phyloP scores from a whole-genome alignment of 1,140 invertebrate genomes.

The Adoxophyes honmai region DNA sequence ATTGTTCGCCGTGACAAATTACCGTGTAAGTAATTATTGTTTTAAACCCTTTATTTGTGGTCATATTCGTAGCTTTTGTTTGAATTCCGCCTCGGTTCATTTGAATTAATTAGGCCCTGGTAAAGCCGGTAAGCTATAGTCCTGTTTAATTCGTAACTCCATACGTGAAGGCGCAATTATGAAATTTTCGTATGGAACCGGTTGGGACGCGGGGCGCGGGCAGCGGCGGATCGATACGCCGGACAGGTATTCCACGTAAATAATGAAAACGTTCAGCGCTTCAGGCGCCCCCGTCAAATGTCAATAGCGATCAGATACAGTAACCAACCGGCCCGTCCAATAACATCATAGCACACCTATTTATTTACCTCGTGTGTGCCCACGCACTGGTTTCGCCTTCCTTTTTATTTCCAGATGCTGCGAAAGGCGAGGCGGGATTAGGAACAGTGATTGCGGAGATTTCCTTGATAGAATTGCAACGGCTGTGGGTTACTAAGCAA shows the following conservation, averaged over 20 bases:
- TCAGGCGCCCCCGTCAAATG: slow-evolving; percentile 41
- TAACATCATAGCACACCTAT: neutral
- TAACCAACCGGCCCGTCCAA: slow-evolving; percentile 22
- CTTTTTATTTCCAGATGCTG: no score
- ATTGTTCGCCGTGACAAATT: no score
- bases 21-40: no score
- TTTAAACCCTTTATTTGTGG: no score
- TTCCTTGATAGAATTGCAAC: slow-evolving; percentile 7
- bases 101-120: no score
- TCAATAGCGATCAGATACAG: slow-evolving; percentile 41
- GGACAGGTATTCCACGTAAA: slow-evolving; percentile 62
- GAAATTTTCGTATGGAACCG: slow-evolving; percentile 5
- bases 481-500: no score
- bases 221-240: slow-evolving; percentile 52
- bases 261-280: slow-evolving; percentile 56
- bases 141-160: no score
- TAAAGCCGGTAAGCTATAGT: no score
- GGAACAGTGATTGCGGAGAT: slow-evolving; percentile 4
- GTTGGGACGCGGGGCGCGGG: slow-evolving; percentile 24
- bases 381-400: no score
- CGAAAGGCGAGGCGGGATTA: neutral
- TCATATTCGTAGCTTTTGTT: no score
- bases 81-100: no score
- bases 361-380: neutral
- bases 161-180: neutral